Percentiles rank a stretch among this genome's conserved stretches.
phyloP scores from a whole-genome alignment of 2,113 vertebrate genomes.

The Benitochromis conjunctus region DNA sequence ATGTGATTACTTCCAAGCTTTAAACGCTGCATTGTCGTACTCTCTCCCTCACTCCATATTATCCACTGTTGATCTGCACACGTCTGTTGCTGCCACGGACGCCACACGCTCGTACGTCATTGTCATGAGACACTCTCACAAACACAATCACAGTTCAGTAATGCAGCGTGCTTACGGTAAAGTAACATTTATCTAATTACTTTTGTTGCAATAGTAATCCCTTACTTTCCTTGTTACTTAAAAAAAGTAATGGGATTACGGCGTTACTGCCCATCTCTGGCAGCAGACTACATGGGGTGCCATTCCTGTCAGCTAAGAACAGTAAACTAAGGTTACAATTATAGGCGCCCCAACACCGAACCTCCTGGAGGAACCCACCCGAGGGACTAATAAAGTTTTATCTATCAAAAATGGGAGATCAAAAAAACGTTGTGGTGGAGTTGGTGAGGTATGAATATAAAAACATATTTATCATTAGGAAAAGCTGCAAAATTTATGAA shows the following conservation, averaged over 20 bases:
- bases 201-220: background rate
- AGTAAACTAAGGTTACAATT: background rate
- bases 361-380: no score
- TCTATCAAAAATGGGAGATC: no score
- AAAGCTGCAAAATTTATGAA: no score
- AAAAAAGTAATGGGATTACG: background rate
- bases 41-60: background rate
- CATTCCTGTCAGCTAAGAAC: background rate
- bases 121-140: background rate
- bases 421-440: no score
- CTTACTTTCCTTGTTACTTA: rapidly evolving
- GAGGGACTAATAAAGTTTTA: no score
- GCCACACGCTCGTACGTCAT: rapidly evolving
- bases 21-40: background rate
- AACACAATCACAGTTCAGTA: background rate
- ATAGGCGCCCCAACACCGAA: no score
- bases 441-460: no score
- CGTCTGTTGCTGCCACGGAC: background rate
- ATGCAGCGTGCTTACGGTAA: background rate
- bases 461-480: no score
- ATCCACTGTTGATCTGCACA: background rate
- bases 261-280: background rate
- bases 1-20: no score
- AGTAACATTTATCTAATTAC: background rate
- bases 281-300: background rate